phyloP scores from a whole-genome alignment of 2,888 invertebrate genomes.

The Drosophila falleni region DNA sequence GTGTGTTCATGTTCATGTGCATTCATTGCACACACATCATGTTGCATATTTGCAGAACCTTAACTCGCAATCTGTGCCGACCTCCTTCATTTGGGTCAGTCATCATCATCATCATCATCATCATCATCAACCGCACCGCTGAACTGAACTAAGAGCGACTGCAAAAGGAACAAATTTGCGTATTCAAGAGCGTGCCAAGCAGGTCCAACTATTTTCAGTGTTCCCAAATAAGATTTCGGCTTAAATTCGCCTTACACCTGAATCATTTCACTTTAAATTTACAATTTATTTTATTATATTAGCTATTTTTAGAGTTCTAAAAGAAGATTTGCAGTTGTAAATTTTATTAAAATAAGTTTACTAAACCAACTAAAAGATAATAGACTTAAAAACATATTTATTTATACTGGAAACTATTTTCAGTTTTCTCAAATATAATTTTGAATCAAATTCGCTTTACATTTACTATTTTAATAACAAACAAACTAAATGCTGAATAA shows the following conservation, averaged over 20 bases:
- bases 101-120: conserved; percentile 7
- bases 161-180: conserved; percentile 5
- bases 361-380: not conserved
- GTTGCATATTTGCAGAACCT: conserved; percentile 45
- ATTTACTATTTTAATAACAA: not conserved
- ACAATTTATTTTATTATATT: no score
- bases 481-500: not conserved
- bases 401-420: not conserved
- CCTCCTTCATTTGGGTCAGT: conserved; percentile 42
- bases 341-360: no score
- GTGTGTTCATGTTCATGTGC: conserved; percentile 20
- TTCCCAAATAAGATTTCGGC: not conserved
- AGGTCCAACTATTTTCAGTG: conserved; percentile 7
- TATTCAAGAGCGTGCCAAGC: conserved; percentile 15
- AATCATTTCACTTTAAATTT: no score
- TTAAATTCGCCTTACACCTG: not conserved
- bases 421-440: not conserved
- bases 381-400: not conserved
- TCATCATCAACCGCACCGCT: conserved; percentile 2
- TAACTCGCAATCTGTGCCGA: conserved; percentile 37
- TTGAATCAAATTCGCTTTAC: not conserved
- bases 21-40: conserved; percentile 7
- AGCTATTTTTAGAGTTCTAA: no score
- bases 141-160: not conserved
- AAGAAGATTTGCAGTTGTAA: no score